Evolutionary conservation across 2,888 invertebrate species (phyloP), one percentile per base, ranked within the genome.

Genomic region (Loripinus fragilis): DNA sequence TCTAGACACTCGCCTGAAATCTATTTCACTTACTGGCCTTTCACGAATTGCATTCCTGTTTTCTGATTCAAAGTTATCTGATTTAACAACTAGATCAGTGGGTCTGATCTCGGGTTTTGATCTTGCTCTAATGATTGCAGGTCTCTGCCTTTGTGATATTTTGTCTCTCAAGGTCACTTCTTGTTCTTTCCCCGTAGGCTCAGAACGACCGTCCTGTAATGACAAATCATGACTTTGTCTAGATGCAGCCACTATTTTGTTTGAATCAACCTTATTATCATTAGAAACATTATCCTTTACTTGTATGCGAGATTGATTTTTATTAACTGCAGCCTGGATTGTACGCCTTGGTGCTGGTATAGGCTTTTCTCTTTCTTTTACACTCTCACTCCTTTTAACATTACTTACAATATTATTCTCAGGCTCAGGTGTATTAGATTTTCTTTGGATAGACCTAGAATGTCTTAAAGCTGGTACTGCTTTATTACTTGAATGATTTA

Each of bases 51-150:
- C 1, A 23, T 25, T 42, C 20, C 15, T 35, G n/a, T 5, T 30
- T 23, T 35, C 30, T 20, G 35, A 35, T 10, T 41, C 67, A 45
- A 42, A 41, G 23, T 12, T 41, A 28, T 67, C 42, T 8, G 67
- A 67, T n/a, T 67, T 67, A n/a, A 66, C n/a, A 17, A 25, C 23
- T 67, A 33, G 8, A 38, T 28, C 45, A 17, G 67, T 50, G 38
- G 65, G 25, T n/a, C 68, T 60, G 12, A 80, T 45, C 38, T 79
- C 83, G 25, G 80, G 78, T n/a, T 74, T 71, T 64, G 83, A 80
- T 65, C 81, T 80, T 55, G 83, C 83, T 35, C 83, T 55, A 17
- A 83, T 71, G 23, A 83, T 68, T 41, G 71, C 66, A n/a, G 70
- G 73, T 33, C 65, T 78, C 50, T 35, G 50, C 41, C n/a, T 38